Conservation (phyloP, 2,888 invertebrate genomes). For the Urechis unicinctus region DNA sequence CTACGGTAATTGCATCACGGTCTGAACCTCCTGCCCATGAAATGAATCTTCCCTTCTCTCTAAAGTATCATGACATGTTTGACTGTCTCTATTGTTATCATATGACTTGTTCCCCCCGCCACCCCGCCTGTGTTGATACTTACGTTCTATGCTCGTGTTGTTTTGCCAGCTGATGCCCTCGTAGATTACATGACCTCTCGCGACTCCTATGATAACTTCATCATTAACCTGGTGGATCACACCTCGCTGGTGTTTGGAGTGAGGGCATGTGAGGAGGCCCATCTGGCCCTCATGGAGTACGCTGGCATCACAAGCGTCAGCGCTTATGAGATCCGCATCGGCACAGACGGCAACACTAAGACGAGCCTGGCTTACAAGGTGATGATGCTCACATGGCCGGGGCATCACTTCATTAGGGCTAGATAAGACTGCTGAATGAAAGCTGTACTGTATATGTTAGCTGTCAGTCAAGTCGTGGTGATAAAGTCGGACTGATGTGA, state of each 20-base stretch:
- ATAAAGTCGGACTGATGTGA: too few species aligned
- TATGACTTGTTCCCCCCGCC: too few species aligned
- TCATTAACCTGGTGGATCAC: background rate
- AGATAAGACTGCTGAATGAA: too few species aligned
- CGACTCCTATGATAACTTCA: background rate
- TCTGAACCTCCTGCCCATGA: too few species aligned
- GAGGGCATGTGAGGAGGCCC: conserved; percentile 2
- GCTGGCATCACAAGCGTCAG: background rate
- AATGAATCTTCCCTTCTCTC: background rate
- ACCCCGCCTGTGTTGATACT: too few species aligned
- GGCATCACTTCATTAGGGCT: background rate
- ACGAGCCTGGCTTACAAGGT: background rate
- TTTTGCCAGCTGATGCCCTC: background rate
- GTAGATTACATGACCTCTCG: background rate
- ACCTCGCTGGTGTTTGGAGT: background rate
- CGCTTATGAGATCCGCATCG: conserved; percentile 3
- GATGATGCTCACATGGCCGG: background rate
- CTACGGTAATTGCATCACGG: background rate
- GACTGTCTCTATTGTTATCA: background rate
- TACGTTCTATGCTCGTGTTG: too few species aligned
- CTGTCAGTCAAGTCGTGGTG: too few species aligned
- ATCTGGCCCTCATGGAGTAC: background rate
- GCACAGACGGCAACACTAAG: conserved; percentile 3
- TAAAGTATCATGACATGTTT: background rate
- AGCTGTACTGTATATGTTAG: too few species aligned